Percentiles rank a stretch among this genome's conserved stretches.
Conservation (phyloP, 2,113 vertebrate species). For the Columba janthina region DNA sequence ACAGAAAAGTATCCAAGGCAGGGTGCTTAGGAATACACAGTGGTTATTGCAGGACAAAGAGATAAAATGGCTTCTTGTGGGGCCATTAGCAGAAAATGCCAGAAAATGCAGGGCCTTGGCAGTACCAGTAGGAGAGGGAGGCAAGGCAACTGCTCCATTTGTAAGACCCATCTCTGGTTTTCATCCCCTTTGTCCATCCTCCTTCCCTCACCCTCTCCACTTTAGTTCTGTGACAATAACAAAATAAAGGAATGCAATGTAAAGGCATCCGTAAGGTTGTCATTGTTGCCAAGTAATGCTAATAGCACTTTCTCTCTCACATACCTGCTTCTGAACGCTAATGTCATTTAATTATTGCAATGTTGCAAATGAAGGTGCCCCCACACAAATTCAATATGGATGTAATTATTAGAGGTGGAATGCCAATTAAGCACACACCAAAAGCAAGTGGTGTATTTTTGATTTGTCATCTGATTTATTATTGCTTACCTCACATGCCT, state of each 20-base stretch:
- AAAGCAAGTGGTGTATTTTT: constrained; percentile 5
- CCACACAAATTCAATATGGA: neutral
- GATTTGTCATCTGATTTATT: constrained; percentile 19
- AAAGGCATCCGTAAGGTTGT: constrained; percentile 15
- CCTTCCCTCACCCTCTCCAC: neutral
- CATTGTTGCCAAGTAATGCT: neutral
- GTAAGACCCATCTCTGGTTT: neutral
- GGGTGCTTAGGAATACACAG: neutral
- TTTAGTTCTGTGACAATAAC: neutral
- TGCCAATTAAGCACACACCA: neutral
- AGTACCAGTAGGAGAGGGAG: neutral
- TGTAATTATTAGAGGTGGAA: constrained; percentile 17
- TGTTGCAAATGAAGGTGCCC: constrained; percentile 20
- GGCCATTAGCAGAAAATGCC: neutral
- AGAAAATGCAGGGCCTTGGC: neutral
- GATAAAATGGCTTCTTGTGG: neutral
- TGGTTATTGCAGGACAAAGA: neutral
- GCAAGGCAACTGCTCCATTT: neutral
- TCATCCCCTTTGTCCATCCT: neutral
- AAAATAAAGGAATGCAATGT: neutral
- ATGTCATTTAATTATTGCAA: constrained; percentile 23
- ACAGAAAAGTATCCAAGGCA: neutral
- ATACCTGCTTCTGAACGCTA: neutral
- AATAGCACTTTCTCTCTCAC: neutral
- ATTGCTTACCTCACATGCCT: neutral